Evolutionary conservation across 1,140 invertebrate genomes (phyloP).

Genomic region (Drosophila nebulosa): DNA sequence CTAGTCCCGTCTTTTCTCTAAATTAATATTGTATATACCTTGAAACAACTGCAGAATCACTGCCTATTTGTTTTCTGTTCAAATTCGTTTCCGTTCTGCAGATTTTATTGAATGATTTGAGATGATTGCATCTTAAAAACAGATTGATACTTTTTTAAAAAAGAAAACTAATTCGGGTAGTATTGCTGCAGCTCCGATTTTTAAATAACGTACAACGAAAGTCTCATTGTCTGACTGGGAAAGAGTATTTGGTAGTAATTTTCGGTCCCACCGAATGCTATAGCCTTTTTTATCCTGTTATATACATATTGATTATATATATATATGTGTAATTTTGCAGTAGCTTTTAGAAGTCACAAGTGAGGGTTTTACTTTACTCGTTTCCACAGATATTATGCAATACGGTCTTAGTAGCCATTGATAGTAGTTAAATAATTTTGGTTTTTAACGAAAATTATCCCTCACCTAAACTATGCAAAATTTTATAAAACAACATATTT

Average conservation of each 20-base stretch:
- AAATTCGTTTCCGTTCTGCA: background rate
- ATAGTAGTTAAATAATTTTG: slow-evolving; percentile 55
- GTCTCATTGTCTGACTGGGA: background rate
- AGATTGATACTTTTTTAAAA: background rate
- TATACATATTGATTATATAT: slow-evolving; percentile 23
- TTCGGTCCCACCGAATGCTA: slow-evolving; percentile 29
- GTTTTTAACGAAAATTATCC: background rate
- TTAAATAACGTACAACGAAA: slow-evolving; percentile 27
- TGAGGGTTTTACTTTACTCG: background rate
- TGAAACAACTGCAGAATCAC: background rate
- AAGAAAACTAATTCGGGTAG: background rate
- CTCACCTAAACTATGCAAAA: background rate
- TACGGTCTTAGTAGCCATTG: slow-evolving; percentile 44
- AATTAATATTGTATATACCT: background rate
- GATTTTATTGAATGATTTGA: background rate
- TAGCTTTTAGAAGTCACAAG: slow-evolving; percentile 25
- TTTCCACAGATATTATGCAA: slow-evolving; percentile 14
- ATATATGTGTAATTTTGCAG: slow-evolving; percentile 5
- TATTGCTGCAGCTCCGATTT: background rate
- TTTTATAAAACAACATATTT: slow-evolving; percentile 4
- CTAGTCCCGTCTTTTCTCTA: background rate
- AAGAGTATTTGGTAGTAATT: slow-evolving; percentile 9
- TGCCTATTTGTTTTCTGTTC: background rate
- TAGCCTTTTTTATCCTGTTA: slow-evolving; percentile 49
- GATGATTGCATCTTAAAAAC: background rate